phyloP scores from a whole-genome alignment of 2,888 invertebrate genomes.

The Chrysolina haemoptera region DNA sequence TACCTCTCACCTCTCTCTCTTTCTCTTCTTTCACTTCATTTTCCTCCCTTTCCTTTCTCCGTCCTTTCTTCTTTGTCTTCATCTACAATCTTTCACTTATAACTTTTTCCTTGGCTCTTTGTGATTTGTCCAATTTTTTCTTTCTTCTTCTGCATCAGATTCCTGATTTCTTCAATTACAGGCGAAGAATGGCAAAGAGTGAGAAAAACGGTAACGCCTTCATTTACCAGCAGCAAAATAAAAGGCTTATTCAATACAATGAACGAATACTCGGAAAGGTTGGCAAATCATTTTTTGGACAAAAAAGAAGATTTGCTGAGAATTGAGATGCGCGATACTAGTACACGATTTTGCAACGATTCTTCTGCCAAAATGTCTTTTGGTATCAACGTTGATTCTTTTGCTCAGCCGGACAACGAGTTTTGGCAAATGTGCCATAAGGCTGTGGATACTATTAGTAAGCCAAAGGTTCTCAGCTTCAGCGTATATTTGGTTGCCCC shows the following conservation, averaged over 20 bases:
- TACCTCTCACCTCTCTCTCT: background rate
- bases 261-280: conserved; percentile 43
- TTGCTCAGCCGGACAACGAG: conserved; percentile 70
- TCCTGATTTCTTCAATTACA: background rate
- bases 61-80: background rate
- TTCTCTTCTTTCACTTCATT: background rate
- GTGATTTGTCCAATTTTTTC: no score
- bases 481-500: conserved; percentile 20
- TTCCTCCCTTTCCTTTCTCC: background rate
- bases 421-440: conserved; percentile 73
- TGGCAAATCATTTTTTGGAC: conserved; percentile 53
- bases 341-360: conserved; percentile 68
- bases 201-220: conserved; percentile 61
- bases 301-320: conserved; percentile 56
- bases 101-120: background rate
- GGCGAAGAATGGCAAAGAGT: conserved; percentile 61
- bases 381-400: conserved; percentile 69
- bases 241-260: conserved; percentile 59
- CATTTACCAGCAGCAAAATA: conserved; percentile 65
- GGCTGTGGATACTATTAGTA: conserved; percentile 64
- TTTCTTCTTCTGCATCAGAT: no score
- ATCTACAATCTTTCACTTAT: background rate
- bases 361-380: conserved; percentile 70
- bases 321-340: conserved; percentile 70
- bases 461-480: conserved; percentile 19